Percentiles rank a stretch among this genome's conserved stretches.
Conservation (phyloP, 2,797 vertebrate genomes). For the Mycteria americana region DNA sequence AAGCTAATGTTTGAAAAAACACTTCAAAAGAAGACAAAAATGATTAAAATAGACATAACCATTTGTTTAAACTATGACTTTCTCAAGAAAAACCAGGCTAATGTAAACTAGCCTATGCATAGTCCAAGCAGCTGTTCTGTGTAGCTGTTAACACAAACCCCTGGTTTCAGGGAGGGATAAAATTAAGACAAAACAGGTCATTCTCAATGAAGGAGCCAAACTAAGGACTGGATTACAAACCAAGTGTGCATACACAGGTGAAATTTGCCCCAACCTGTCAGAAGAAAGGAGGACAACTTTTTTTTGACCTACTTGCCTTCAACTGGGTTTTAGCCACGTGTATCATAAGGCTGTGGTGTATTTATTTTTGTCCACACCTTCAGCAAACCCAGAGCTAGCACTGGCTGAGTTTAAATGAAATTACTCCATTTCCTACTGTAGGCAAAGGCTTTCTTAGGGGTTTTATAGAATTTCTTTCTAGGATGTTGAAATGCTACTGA, state of each 20-base stretch:
- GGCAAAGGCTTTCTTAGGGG: not conserved
- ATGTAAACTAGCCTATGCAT: constrained; percentile 75
- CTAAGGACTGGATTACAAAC: constrained; percentile 8
- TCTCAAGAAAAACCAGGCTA: constrained; percentile 78
- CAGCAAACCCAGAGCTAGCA: not conserved
- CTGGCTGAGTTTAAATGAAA: not conserved
- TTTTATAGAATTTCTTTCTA: not conserved
- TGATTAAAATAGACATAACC: constrained; percentile 83
- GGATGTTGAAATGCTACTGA: not conserved
- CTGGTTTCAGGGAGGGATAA: constrained; percentile 10
- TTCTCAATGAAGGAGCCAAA: constrained; percentile 42
- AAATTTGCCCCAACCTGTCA: not conserved
- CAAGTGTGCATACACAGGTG: not conserved
- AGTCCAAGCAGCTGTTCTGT: constrained; percentile 75
- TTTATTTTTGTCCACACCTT: constrained; percentile 34
- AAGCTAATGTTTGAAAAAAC: constrained; percentile 75
- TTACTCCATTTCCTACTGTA: not conserved
- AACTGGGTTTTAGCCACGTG: not conserved
- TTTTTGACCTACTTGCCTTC: not conserved
- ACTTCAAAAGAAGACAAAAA: constrained; percentile 83
- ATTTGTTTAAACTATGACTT: constrained; percentile 84
- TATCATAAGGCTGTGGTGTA: not conserved
- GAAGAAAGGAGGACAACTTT: not conserved
- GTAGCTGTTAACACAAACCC: constrained; percentile 62
- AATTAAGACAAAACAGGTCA: constrained; percentile 62